Percentiles rank a stretch among this genome's conserved stretches.
phyloP scores from a whole-genome alignment of 2,888 invertebrate species.

The Ernsta delagoae region DNA sequence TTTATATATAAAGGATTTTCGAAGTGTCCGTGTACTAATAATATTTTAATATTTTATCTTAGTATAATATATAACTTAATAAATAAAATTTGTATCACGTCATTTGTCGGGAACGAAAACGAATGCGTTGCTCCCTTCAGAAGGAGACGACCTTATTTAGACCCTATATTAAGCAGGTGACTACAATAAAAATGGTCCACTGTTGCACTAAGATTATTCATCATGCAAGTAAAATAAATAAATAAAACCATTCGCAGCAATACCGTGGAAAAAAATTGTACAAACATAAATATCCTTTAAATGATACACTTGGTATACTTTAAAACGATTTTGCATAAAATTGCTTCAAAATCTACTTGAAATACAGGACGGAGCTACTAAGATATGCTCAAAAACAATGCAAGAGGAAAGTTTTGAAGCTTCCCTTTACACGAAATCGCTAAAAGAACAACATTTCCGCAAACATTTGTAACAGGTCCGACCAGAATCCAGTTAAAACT shows the following conservation, averaged over 20 bases:
- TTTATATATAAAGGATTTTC: too few relatives aligned
- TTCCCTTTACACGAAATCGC: not conserved
- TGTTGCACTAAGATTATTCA: too few relatives aligned
- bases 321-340: not conserved
- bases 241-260: not conserved
- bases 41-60: too few relatives aligned
- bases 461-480: constrained; percentile 18
- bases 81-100: too few relatives aligned
- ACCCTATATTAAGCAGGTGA: too few relatives aligned
- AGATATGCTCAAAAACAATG: constrained; percentile 7
- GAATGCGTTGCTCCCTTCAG: too few relatives aligned
- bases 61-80: too few relatives aligned
- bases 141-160: too few relatives aligned
- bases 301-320: not conserved
- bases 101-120: too few relatives aligned
- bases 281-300: too few relatives aligned
- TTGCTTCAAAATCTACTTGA: constrained; percentile 1
- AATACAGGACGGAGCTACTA: constrained; percentile 3
- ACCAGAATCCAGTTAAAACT: constrained; percentile 28
- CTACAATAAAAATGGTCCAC: too few relatives aligned
- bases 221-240: not conserved
- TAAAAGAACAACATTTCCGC: constrained; percentile 7
- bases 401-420: constrained; percentile 10
- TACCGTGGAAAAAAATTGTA: not conserved
- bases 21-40: too few relatives aligned